Base-by-base conservation (phyloP, 1,140 invertebrate species). In the Leptopilina boulardi region DNA sequence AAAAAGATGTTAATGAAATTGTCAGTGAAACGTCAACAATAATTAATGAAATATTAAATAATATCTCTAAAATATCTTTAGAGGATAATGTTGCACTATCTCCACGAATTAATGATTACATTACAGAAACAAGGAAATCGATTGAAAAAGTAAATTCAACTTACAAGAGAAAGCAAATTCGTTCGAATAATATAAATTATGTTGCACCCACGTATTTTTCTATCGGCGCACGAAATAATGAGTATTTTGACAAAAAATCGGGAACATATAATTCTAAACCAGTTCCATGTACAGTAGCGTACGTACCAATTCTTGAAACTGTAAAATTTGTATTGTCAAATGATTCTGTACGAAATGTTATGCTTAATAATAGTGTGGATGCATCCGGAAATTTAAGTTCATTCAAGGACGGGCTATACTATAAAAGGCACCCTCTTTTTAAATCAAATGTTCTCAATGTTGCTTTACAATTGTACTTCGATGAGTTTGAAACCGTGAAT, bases 401-500 rank as follows among this genome's bases (percentile, higher is more conserved):
- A 38, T 38, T 38, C 9, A 38, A 9, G 9, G 34, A 38, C 9
- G 34, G 34, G 5, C 8, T 9, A 6, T 38, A 38, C 8, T 6
- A 3, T 6, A 71, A 66, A 26, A 34, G 26, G 47, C 54, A 82
- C 19, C 59, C 77, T 6, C 51, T 78, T 0, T 79, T 76, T 51
- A 19, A 66, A 47, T 9, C 19, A 56, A 34, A 30, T 54, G 26
- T 15, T 30, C 10, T 72, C n/a, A 38, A 42, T 15, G 9, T 82
- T 8, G 66, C 47, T 13, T 66, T 82, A 19, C 76, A 76, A 10
- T 15, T 82, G 3, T 82, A 66, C 47, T 82, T 76, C 47, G 80
- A 82, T 9, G 34, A 38, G 9, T 38, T 38, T 6, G 34, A 38
- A 38, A 38, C 34, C 0, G 34, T 38, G 0, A 38, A 38, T 9